A percentile compares a stretch with the other conserved stretches of the same genome.
Evolutionary conservation across 2,113 vertebrate species (phyloP).

Genomic region (Tauraco erythrolophus): DNA sequence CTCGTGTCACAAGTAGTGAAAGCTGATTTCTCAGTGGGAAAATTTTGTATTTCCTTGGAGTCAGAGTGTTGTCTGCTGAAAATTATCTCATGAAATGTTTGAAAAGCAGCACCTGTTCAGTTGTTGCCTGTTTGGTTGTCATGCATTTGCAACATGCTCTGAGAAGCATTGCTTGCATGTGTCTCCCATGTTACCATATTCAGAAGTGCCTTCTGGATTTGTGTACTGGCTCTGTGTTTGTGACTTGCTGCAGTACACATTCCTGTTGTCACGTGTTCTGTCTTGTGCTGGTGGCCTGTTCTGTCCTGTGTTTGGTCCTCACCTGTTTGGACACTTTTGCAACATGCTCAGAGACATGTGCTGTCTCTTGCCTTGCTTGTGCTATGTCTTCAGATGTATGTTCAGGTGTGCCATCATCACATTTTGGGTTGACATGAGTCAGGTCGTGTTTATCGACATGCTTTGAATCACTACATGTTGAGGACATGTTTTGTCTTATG

Average conservation of each 20-base stretch:
- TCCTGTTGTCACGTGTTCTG: not conserved
- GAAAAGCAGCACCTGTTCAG: not conserved
- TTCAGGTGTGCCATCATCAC: not conserved
- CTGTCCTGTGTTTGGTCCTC: not conserved
- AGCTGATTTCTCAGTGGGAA: not conserved
- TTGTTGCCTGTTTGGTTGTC: not conserved
- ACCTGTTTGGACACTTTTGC: not conserved
- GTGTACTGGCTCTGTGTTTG: accelerated
- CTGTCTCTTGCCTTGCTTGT: not conserved
- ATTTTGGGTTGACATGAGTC: not conserved
- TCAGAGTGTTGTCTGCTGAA: not conserved
- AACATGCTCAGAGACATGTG: not conserved
- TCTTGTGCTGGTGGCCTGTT: not conserved
- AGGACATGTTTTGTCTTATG: not conserved
- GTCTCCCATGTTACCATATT: not conserved
- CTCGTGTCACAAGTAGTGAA: not conserved
- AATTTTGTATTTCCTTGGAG: not conserved
- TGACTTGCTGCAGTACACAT: accelerated
- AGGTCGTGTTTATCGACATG: not conserved
- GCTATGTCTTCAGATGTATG: not conserved
- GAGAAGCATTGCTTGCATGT: not conserved
- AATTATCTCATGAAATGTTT: not conserved
- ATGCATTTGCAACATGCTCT: accelerated
- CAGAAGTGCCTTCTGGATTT: not conserved
- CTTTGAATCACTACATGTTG: not conserved